A percentile compares a stretch with the other conserved stretches of the same genome.
Conservation (phyloP, 1,140 invertebrate species). For the Zaprionus vittiger region DNA sequence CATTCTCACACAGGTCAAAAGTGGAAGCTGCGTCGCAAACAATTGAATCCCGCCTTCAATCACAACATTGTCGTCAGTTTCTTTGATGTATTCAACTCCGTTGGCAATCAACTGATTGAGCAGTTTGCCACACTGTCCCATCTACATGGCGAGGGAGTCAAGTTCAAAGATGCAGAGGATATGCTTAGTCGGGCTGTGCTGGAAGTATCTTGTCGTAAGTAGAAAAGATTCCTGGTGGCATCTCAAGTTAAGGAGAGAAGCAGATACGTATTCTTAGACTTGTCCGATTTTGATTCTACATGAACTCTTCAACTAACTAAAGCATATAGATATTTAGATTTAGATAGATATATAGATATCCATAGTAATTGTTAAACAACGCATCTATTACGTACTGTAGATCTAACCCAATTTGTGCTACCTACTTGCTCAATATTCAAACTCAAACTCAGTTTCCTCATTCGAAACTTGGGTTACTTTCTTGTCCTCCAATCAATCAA, state of each 20-base stretch:
- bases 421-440: neutral
- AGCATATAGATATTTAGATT: neutral
- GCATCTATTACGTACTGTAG: no score
- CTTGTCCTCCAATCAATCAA: conserved; percentile 12
- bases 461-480: neutral
- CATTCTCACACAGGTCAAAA: conserved; percentile 47
- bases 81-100: conserved; percentile 72
- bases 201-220: conserved; percentile 80
- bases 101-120: conserved; percentile 71
- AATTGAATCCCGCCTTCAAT: conserved; percentile 78
- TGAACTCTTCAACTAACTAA: neutral
- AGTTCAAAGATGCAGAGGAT: conserved; percentile 72
- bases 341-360: no score
- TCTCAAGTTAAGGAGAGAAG: no score
- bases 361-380: neutral
- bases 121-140: conserved; percentile 51
- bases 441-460: neutral
- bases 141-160: conserved; percentile 55
- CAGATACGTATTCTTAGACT: no score
- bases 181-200: conserved; percentile 74
- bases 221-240: neutral
- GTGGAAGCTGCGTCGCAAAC: conserved; percentile 77
- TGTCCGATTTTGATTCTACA: neutral
- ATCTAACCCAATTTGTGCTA: no score
- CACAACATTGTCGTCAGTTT: conserved; percentile 75